Evolutionary conservation across 2,888 invertebrate genomes (phyloP).

Genomic region (Metellina segmentata): DNA sequence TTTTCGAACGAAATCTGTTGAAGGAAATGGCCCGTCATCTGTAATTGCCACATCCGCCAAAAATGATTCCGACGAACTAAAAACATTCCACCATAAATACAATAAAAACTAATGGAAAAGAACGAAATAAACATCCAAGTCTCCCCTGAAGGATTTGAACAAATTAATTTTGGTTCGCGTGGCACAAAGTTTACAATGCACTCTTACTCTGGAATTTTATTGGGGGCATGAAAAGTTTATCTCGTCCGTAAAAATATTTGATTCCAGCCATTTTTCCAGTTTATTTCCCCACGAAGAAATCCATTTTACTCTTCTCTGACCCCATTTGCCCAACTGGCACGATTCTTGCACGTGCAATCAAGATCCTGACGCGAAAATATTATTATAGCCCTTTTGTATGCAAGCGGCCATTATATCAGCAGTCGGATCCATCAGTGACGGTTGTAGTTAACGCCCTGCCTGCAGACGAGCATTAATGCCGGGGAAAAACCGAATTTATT

Average conservation of each 20-base stretch:
- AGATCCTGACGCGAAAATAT: slow-evolving; percentile 28
- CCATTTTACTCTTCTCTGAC: background rate
- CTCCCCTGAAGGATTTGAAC: background rate
- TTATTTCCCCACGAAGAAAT: slow-evolving; percentile 15
- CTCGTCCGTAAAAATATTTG: slow-evolving; percentile 39
- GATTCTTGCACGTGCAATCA: slow-evolving; percentile 1
- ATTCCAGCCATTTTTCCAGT: slow-evolving; percentile 29
- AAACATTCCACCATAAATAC: background rate
- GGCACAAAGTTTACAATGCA: slow-evolving; percentile 37
- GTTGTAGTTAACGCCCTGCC: slow-evolving; percentile 22
- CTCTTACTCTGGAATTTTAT: slow-evolving; percentile 35
- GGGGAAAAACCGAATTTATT: slow-evolving; percentile 31
- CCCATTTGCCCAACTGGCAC: slow-evolving; percentile 15
- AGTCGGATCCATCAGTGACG: background rate
- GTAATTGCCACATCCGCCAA: background rate
- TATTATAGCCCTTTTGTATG: slow-evolving; percentile 20
- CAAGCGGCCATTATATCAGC: slow-evolving; percentile 12
- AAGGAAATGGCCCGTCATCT: background rate
- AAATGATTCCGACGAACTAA: background rate
- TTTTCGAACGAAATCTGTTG: background rate
- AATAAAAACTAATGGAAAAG: background rate
- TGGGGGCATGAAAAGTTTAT: slow-evolving; percentile 48
- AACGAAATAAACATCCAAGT: slow-evolving; percentile 17
- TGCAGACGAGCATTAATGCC: slow-evolving; percentile 11
- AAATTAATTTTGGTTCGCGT: slow-evolving; percentile 41